These are phyloP conservation scores for Meganola albula DNA, from an alignment of 2,888 invertebrate genomes.

Conservation along the genomic window DNA sequence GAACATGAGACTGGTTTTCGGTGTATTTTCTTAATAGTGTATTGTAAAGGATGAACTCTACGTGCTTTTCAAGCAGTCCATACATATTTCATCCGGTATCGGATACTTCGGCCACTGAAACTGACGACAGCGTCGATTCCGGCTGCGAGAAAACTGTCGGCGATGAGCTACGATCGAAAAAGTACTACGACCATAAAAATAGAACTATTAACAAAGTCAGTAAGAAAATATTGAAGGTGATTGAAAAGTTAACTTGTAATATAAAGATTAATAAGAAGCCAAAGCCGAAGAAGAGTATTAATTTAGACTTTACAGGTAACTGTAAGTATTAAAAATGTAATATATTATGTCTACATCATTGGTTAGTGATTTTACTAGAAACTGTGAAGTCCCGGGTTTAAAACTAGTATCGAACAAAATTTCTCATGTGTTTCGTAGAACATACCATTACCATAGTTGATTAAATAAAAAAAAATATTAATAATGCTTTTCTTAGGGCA, in stretches of 20 bases:
- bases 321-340: no score
- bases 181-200: constrained; percentile 66
- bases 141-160: constrained; percentile 58
- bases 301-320: no score
- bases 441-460: no score
- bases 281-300: no score
- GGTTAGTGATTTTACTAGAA: no score
- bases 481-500: no score
- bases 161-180: constrained; percentile 56
- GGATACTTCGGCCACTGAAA: constrained; percentile 67
- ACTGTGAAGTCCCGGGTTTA: no score
- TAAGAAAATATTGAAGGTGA: constrained; percentile 65
- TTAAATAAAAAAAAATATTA: no score
- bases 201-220: constrained; percentile 73
- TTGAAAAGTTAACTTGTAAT: constrained; percentile 66
- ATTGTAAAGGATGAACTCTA: constrained; percentile 52
- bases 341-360: no score
- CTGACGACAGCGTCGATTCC: constrained; percentile 62
- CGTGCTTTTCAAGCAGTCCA: constrained; percentile 59
- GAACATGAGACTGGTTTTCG: background rate
- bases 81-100: constrained; percentile 68
- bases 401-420: no score
- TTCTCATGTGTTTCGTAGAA: no score
- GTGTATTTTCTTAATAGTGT: constrained; percentile 10
- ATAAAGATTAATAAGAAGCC: constrained; percentile 51